Conservation (phyloP, 2,113 vertebrate species). For the Laticauda colubrina region DNA sequence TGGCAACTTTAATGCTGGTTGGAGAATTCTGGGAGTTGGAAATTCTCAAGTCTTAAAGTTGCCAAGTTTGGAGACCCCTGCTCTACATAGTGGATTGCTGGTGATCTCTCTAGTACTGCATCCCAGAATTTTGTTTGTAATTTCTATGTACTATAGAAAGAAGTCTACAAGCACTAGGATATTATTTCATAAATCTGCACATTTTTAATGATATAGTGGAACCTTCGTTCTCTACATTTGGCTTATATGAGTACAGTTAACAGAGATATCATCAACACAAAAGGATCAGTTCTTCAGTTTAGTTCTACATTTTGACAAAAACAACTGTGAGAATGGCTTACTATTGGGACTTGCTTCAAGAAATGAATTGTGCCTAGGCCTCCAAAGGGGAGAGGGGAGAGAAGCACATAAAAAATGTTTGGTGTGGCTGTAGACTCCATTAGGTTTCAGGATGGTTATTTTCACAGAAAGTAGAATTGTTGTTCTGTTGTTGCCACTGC, state of each 20-base stretch:
- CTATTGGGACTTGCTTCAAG: rapidly evolving
- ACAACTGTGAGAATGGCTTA: rapidly evolving
- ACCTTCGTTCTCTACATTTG: not conserved
- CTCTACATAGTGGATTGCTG: not conserved
- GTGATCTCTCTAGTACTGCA: not conserved
- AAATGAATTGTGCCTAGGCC: not conserved
- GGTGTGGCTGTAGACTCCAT: conserved; percentile 10
- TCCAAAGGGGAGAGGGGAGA: not conserved
- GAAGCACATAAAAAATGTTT: conserved; percentile 1
- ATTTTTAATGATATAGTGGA: not conserved
- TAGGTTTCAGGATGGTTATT: not conserved
- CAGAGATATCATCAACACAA: not conserved
- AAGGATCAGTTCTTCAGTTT: rapidly evolving
- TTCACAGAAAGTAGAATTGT: not conserved
- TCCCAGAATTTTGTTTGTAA: not conserved
- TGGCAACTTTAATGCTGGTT: too few species aligned
- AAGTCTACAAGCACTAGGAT: not conserved
- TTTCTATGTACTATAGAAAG: not conserved
- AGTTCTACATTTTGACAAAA: not conserved
- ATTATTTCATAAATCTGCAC: not conserved
- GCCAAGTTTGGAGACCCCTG: too few species aligned
- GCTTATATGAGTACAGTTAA: not conserved
- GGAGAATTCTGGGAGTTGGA: too few species aligned
- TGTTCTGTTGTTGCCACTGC: not conserved
- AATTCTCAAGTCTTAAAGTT: too few species aligned